Conservation (phyloP, 2,113 vertebrate genomes). For the Collichthys lucidus region DNA sequence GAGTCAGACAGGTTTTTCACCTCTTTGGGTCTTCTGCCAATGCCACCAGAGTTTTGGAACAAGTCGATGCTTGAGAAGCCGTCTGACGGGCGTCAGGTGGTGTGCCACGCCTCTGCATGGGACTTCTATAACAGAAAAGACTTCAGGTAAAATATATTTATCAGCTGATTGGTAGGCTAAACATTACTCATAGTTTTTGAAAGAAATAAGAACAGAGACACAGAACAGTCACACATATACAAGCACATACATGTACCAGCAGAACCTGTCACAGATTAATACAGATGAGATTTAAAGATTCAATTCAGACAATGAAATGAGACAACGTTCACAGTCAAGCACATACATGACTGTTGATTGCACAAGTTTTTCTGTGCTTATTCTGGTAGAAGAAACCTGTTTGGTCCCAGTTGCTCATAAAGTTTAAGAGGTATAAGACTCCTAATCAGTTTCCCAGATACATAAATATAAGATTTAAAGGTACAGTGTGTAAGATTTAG, state of each 20-base stretch:
- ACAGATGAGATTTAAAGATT: background rate
- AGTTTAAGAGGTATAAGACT: background rate
- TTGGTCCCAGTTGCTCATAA: background rate
- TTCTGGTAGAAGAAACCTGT: background rate
- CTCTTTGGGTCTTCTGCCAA: slow-evolving; percentile 89
- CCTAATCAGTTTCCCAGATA: too few species aligned
- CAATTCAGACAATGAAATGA: background rate
- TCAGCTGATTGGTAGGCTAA: background rate
- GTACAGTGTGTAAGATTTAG: too few species aligned
- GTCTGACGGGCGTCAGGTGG: slow-evolving; percentile 90
- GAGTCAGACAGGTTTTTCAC: slow-evolving; percentile 91
- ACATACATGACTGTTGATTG: background rate
- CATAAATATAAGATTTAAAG: too few species aligned
- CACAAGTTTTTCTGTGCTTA: background rate
- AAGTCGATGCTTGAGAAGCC: slow-evolving; percentile 96
- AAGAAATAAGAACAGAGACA: background rate
- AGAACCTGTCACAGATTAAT: too few species aligned
- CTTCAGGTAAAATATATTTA: slow-evolving; percentile 88
- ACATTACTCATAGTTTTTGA: background rate
- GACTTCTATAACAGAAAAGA: slow-evolving; percentile 98
- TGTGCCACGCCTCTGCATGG: slow-evolving; percentile 97
- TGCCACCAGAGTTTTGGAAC: slow-evolving; percentile 90
- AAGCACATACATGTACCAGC: background rate
- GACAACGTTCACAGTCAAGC: background rate
- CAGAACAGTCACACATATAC: background rate